Evolutionary conservation across 2,888 invertebrate genomes (phyloP).

Genomic region (Latheticus oryzae): DNA sequence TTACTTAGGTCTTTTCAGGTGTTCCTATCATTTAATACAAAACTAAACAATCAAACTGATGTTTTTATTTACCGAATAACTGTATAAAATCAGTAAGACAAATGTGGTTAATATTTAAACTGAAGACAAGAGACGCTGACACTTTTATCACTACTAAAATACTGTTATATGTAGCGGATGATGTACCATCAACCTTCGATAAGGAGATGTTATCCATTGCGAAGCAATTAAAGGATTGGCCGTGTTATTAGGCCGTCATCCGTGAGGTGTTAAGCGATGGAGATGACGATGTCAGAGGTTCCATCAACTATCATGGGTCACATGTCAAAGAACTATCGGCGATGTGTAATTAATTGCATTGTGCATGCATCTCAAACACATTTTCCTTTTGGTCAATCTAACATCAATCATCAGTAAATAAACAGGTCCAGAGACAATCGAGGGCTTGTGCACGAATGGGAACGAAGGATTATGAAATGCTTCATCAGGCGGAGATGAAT

Average conservation of each 20-base stretch:
- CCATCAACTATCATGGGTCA: constrained; percentile 40
- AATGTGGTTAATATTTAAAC: constrained; percentile 41
- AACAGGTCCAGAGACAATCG: constrained; percentile 26
- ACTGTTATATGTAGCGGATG: constrained; percentile 34
- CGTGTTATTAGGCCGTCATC: constrained; percentile 48
- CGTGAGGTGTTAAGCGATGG: constrained; percentile 47
- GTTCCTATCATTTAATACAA: constrained; percentile 19
- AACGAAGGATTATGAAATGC: no score
- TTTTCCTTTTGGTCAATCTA: constrained; percentile 34
- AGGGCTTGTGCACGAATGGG: neutral
- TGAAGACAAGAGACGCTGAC: constrained; percentile 42
- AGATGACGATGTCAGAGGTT: constrained; percentile 44
- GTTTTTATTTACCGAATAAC: constrained; percentile 40
- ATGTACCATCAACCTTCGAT: constrained; percentile 47
- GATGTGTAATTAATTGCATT: constrained; percentile 42
- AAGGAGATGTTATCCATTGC: constrained; percentile 45
- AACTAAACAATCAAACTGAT: constrained; percentile 30
- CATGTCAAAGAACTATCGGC: constrained; percentile 40
- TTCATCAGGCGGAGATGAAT: no score
- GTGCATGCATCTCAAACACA: constrained; percentile 30
- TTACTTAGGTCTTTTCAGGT: constrained; percentile 17
- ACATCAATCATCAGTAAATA: constrained; percentile 29
- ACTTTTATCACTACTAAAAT: constrained; percentile 44
- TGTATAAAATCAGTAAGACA: constrained; percentile 37
- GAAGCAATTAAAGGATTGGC: constrained; percentile 42